Evolutionary conservation across 2,888 invertebrate species (phyloP).

Genomic region (Timema cristinae): DNA sequence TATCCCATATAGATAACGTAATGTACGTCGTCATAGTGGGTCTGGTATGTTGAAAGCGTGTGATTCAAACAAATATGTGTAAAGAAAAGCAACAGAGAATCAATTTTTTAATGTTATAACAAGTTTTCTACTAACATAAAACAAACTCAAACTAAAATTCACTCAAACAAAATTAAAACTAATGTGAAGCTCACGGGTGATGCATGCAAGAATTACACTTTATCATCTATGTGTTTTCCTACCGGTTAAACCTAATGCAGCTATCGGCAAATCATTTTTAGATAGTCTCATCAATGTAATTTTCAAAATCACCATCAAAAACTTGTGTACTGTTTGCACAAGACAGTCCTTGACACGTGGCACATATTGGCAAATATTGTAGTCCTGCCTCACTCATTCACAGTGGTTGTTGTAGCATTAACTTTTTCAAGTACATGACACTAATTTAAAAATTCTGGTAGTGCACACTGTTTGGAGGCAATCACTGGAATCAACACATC

Average conservation of each 20-base stretch:
- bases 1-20: neutral
- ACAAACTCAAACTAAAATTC: neutral
- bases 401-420: neutral
- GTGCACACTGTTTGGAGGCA: neutral
- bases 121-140: neutral
- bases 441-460: slow-evolving; percentile 3
- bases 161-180: neutral
- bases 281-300: neutral
- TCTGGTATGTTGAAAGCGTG: too few relatives aligned
- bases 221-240: too few relatives aligned
- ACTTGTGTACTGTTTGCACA: neutral
- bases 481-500: neutral
- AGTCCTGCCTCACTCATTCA: neutral
- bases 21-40: neutral
- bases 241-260: too few relatives aligned
- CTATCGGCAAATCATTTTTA: too few relatives aligned
- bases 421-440: neutral
- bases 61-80: too few relatives aligned
- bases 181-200: too few relatives aligned
- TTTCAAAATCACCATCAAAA: neutral
- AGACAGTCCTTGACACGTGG: slow-evolving; percentile 1
- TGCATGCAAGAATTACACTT: too few relatives aligned
- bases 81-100: too few relatives aligned
- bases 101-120: too few relatives aligned
- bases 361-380: neutral